Evolutionary conservation across 2,888 invertebrate species (phyloP).

Genomic region (Latheticus oryzae): DNA sequence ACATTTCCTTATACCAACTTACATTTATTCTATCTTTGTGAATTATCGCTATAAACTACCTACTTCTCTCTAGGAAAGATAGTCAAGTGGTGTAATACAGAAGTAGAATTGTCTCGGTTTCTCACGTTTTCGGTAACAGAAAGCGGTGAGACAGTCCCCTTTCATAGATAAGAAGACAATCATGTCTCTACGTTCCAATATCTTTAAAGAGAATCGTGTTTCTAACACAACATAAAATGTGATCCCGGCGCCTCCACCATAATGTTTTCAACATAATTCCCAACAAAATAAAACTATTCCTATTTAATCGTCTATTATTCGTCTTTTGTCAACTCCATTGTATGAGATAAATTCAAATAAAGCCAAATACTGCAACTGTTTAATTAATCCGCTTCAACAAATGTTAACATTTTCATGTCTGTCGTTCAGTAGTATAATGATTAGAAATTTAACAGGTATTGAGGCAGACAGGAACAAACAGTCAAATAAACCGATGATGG

Average conservation of each 20-base stretch:
- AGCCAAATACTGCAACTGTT: conserved; percentile 2
- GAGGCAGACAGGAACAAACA: no score
- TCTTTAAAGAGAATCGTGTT: conserved; percentile 21
- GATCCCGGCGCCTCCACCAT: conserved; percentile 29
- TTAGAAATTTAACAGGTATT: conserved; percentile 4
- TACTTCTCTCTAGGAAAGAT: conserved; percentile 6
- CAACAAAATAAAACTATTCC: conserved; percentile 1
- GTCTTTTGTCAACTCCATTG: no score
- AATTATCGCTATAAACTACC: conserved; percentile 4
- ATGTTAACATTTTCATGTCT: conserved; percentile 33
- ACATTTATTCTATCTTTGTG: no score
- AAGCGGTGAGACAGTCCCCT: conserved; percentile 9
- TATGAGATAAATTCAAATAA: no score
- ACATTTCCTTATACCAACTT: no score
- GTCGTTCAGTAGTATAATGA: conserved; percentile 4
- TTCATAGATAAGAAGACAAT: conserved; percentile 29
- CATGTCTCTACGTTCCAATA: conserved; percentile 13
- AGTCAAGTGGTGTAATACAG: conserved; percentile 13
- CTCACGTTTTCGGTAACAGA: conserved; percentile 22
- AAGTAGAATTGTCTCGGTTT: conserved; percentile 8
- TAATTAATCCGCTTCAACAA: conserved; percentile 25
- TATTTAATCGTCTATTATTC: conserved; percentile 25
- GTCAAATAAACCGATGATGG: no score
- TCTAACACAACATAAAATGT: conserved; percentile 14
- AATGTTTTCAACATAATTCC: conserved; percentile 8